A percentile compares a stretch with the other conserved stretches of the same genome.
These are phyloP conservation scores for Aphodius sticticus DNA, from an alignment of 2,888 invertebrate genomes.

Conservation along the genomic window DNA sequence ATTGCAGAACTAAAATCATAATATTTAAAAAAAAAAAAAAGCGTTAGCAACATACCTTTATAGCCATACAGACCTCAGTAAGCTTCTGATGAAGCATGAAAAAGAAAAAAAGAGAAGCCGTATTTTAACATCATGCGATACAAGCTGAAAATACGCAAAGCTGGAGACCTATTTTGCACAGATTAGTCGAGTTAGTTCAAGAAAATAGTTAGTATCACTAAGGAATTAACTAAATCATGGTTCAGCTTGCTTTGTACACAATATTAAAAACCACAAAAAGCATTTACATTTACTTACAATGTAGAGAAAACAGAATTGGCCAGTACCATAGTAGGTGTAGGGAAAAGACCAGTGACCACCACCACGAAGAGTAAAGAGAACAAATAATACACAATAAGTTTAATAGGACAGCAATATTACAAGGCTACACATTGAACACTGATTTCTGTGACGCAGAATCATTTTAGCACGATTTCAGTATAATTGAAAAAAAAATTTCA, in stretches of 20 bases:
- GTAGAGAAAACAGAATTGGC: slow-evolving; percentile 11
- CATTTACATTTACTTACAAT: slow-evolving; percentile 14
- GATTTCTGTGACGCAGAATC: no score
- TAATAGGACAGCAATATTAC: neutral
- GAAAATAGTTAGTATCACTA: no score
- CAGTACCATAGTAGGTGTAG: slow-evolving; percentile 14
- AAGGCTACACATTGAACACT: no score
- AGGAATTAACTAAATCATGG: neutral
- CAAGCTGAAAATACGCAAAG: slow-evolving; percentile 5
- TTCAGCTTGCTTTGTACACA: neutral
- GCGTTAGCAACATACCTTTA: slow-evolving; percentile 71
- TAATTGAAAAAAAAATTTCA: neutral
- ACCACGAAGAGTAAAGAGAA: slow-evolving; percentile 6
- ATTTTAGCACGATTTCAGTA: neutral
- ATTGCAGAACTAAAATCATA: neutral
- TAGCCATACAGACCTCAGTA: slow-evolving; percentile 93
- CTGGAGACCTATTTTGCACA: neutral
- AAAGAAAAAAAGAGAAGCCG: slow-evolving; percentile 54
- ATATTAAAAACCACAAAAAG: neutral
- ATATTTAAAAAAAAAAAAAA: neutral
- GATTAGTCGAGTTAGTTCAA: no score
- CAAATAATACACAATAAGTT: neutral
- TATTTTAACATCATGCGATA: slow-evolving; percentile 25
- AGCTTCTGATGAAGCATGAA: slow-evolving; percentile 83
- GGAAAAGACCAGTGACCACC: slow-evolving; percentile 7